These are phyloP conservation scores for Lagodon rhomboides DNA, from an alignment of 2,797 vertebrate genomes.

Conservation along the genomic window DNA sequence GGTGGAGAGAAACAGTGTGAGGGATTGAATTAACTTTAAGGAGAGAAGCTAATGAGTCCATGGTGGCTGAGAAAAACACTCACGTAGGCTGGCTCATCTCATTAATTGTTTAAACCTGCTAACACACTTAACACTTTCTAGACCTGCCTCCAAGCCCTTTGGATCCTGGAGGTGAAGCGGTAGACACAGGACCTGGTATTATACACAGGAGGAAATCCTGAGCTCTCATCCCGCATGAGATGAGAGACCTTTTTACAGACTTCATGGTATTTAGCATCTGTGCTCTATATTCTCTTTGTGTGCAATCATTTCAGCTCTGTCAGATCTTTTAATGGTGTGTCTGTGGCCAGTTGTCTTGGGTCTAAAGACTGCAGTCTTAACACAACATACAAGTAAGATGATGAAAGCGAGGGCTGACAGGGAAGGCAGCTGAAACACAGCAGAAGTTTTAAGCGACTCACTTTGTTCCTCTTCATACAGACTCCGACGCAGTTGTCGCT, in stretches of 20 bases:
- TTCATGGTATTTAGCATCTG: slow-evolving; percentile 34
- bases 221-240: slow-evolving; percentile 11
- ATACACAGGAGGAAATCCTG: slow-evolving; percentile 11
- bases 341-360: slow-evolving; percentile 22
- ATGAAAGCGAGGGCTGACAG: no score
- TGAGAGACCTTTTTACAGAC: slow-evolving; percentile 57
- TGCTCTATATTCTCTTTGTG: slow-evolving; percentile 21
- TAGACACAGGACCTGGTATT: slow-evolving; percentile 27
- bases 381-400: slow-evolving; percentile 1
- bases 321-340: slow-evolving; percentile 30
- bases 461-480: slow-evolving; percentile 39
- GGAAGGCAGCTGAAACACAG: slow-evolving; percentile 16
- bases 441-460: slow-evolving; percentile 28
- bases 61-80: slow-evolving; percentile 49
- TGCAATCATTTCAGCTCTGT: slow-evolving; percentile 31
- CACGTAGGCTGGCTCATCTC: slow-evolving; percentile 53
- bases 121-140: slow-evolving; percentile 55
- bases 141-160: slow-evolving; percentile 23
- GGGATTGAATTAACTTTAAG: slow-evolving; percentile 63
- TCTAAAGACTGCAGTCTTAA: slow-evolving; percentile 39
- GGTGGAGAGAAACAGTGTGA: slow-evolving; percentile 46
- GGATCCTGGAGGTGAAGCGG: slow-evolving; percentile 15
- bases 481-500: slow-evolving; percentile 27
- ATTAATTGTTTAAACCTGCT: slow-evolving; percentile 70
- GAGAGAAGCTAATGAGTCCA: slow-evolving; percentile 63